phyloP scores from a whole-genome alignment of 64 coral and sea anemone genomes.

The Trachythela sp. region DNA sequence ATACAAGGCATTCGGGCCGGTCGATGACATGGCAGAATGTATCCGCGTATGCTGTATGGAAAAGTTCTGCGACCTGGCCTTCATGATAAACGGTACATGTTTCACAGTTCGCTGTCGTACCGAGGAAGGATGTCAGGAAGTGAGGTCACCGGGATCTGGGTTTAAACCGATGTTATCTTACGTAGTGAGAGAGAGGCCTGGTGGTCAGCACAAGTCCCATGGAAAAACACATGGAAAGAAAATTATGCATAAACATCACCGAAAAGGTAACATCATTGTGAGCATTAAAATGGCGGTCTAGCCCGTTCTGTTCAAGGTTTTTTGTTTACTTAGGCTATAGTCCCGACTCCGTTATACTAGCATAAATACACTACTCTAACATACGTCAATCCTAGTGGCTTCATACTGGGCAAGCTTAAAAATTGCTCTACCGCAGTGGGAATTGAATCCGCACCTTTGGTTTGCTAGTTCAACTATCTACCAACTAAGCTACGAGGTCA shows the following conservation, averaged over 20 bases:
- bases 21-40: slow-evolving; percentile 91
- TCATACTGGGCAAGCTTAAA: too few relatives aligned
- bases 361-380: too few relatives aligned
- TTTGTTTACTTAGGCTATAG: too few relatives aligned
- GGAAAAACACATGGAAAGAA: background rate
- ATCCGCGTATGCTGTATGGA: slow-evolving; percentile 87
- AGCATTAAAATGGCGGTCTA: too few relatives aligned
- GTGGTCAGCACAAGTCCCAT: background rate
- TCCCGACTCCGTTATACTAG: too few relatives aligned
- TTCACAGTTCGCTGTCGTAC: slow-evolving; percentile 87
- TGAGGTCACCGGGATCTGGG: background rate
- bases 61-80: slow-evolving; percentile 70
- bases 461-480: too few relatives aligned
- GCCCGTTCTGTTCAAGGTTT: too few relatives aligned
- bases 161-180: slow-evolving; percentile 7
- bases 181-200: background rate
- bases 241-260: background rate
- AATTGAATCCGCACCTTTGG: too few relatives aligned
- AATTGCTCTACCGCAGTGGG: too few relatives aligned
- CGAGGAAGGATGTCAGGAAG: slow-evolving; percentile 63
- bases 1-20: slow-evolving; percentile 78
- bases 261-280: slow-evolving; percentile 5
- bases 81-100: slow-evolving; percentile 83
- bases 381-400: too few relatives aligned
- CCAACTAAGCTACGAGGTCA: too few relatives aligned